Base-by-base conservation (phyloP, 92 coral and sea anemone species). In the Isaurus tuberculatus region DNA sequence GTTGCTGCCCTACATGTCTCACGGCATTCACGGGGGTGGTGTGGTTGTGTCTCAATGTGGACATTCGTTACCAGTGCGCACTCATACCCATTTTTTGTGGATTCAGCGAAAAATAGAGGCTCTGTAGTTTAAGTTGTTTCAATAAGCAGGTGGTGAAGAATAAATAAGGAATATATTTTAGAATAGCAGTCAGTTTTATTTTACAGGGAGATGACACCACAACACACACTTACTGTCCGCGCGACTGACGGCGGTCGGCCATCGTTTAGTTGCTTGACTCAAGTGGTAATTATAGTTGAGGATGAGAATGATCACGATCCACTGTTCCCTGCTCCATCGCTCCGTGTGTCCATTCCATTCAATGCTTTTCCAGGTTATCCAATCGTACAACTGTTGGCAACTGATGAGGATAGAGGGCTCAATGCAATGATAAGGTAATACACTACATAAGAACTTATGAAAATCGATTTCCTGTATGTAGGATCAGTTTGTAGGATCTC, bases 241-340 rank as follows among this genome's bases (percentile, higher is more conserved):
- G 98, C 94, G 3, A 77, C 84, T 66, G 99, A 96, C 85, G 81
- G 85, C 6, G 98, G 96, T 31, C 67, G 51, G 20, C 95, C 95
- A 6, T 79, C 91, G 26, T 79, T 84, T 14, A 84, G 96, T 49
- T 79, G 90, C 16, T 69, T 96, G 13, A 43, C 93, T 22, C 99
- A 89, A 32, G 92, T 91, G 29, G 74, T 92, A 58, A 88, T 96
- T 8, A 80, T 88, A 29, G 98, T 96, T 32, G 63, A 75, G 28
- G 99, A 96, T 80, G 89, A 72, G 58, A 96, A 96, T 69, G 99
- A 96, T 83, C 86, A 96, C 79, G 51, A 70, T n/a, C 99, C 99
- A 4, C 74, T 70, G 67, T 96, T 96, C 74, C 84, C 90, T 27
- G 89, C 93, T 16, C 86, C 86, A 14, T 10, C 46, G 42, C 90